Conservation (phyloP, 2,888 invertebrate species). For the Shargacucullia verbasci region DNA sequence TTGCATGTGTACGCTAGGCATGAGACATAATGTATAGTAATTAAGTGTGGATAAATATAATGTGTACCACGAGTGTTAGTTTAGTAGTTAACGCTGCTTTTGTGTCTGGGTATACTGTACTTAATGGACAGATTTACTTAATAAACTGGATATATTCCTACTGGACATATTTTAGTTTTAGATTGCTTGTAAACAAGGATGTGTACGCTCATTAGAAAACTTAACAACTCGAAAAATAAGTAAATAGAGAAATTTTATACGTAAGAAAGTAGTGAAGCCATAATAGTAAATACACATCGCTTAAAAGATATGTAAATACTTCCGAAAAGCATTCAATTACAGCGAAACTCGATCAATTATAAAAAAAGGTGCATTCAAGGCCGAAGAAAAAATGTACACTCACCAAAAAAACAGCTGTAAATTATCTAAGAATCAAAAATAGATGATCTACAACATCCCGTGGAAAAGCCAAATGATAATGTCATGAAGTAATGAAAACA, state of each 20-base stretch:
- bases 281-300: constrained; percentile 14
- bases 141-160: not conserved
- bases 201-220: not conserved
- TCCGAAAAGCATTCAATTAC: constrained; percentile 26
- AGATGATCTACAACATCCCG: constrained; percentile 31
- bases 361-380: constrained; percentile 37
- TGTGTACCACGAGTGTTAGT: constrained; percentile 12
- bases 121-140: not conserved
- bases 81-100: constrained; percentile 19
- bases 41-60: constrained; percentile 16
- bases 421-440: constrained; percentile 25
- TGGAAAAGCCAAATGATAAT: constrained; percentile 55
- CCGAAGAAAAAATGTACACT: constrained; percentile 8
- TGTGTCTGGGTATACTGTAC: not conserved
- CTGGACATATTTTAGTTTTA: constrained; percentile 27
- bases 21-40: constrained; percentile 25
- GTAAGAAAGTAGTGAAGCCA: constrained; percentile 30
- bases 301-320: constrained; percentile 31
- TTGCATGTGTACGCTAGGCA: constrained; percentile 10
- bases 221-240: constrained; percentile 10
- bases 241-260: constrained; percentile 14
- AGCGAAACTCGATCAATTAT: constrained; percentile 12
- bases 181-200: constrained; percentile 13
- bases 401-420: constrained; percentile 8
- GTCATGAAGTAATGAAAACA: constrained; percentile 63